Conservation (phyloP, 1,140 invertebrate species). For the Halictus rubicundus region DNA sequence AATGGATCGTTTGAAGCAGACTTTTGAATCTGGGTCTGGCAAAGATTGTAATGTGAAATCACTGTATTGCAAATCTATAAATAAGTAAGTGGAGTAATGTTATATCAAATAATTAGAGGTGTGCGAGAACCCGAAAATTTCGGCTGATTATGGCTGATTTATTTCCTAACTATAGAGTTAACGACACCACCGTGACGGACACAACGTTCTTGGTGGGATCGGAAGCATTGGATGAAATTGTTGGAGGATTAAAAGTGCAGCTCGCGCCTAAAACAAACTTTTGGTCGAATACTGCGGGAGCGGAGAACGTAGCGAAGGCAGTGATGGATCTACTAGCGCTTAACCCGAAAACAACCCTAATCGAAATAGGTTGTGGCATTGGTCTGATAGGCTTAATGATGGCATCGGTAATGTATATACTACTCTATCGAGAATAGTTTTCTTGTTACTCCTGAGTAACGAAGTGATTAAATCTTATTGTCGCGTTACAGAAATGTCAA, state of each 20-base stretch:
- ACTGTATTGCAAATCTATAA: slow-evolving; percentile 76
- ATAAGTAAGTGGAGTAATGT: slow-evolving; percentile 68
- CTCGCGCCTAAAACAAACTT: slow-evolving; percentile 78
- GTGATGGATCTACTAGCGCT: slow-evolving; percentile 71
- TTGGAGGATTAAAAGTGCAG: slow-evolving; percentile 75
- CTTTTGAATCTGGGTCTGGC: slow-evolving; percentile 73
- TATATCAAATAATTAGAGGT: too few species aligned
- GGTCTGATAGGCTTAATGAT: slow-evolving; percentile 76
- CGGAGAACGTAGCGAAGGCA: slow-evolving; percentile 72
- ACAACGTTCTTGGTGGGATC: slow-evolving; percentile 76
- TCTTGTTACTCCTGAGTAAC: not conserved
- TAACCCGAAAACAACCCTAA: slow-evolving; percentile 68
- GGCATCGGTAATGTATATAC: slow-evolving; percentile 70
- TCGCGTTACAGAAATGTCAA: slow-evolving; percentile 71
- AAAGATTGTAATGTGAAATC: slow-evolving; percentile 78
- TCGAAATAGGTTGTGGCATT: slow-evolving; percentile 78
- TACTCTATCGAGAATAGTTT: slow-evolving; percentile 16
- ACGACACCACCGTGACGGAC: slow-evolving; percentile 65
- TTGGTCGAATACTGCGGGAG: slow-evolving; percentile 74
- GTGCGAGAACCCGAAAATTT: too few species aligned
- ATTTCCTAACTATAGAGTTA: slow-evolving; percentile 62
- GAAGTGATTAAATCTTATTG: slow-evolving; percentile 19
- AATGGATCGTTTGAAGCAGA: slow-evolving; percentile 74
- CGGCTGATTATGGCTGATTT: slow-evolving; percentile 19
- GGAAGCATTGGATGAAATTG: slow-evolving; percentile 76